Percentiles rank a stretch among this genome's conserved stretches.
These are phyloP conservation scores for Paratrypauchen microcephalus DNA, from an alignment of 2,797 vertebrate genomes.

Conservation along the genomic window DNA sequence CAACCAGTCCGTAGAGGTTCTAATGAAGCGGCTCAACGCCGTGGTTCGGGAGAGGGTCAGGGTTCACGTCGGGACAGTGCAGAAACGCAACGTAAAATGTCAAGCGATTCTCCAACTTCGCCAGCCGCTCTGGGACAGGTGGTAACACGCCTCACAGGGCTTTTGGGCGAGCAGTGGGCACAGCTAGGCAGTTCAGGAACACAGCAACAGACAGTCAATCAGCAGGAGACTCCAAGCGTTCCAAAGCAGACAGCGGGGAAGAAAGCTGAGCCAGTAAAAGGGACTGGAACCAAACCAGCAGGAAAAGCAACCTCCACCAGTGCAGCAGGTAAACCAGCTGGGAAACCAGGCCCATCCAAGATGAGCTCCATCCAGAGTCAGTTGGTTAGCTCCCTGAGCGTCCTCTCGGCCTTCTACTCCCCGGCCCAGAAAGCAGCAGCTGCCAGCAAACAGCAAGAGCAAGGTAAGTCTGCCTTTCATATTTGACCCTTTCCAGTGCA, in stretches of 20 bases:
- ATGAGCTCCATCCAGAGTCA: constrained; percentile 97
- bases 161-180: constrained; percentile 95
- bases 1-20: constrained; percentile 60
- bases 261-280: constrained; percentile 64
- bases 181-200: constrained; percentile 84
- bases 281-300: constrained; percentile 55
- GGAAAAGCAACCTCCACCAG: constrained; percentile 60
- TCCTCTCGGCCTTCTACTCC: constrained; percentile 91
- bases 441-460: constrained; percentile 76
- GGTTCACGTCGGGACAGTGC: constrained; percentile 34
- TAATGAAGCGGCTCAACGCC: constrained; percentile 50
- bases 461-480: constrained; percentile 68
- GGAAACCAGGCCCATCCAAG: constrained; percentile 84
- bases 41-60: constrained; percentile 52
- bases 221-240: constrained; percentile 76
- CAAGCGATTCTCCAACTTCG: constrained; percentile 69
- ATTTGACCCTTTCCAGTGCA: constrained; percentile 12
- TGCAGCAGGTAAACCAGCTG: constrained; percentile 65
- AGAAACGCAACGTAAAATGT: constrained; percentile 58
- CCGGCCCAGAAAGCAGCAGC: constrained; percentile 78
- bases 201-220: constrained; percentile 72
- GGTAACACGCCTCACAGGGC: constrained; percentile 91
- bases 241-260: constrained; percentile 75
- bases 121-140: constrained; percentile 91
- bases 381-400: constrained; percentile 93